Conservation (phyloP, 2,113 vertebrate genomes). For the Tichodroma muraria region DNA sequence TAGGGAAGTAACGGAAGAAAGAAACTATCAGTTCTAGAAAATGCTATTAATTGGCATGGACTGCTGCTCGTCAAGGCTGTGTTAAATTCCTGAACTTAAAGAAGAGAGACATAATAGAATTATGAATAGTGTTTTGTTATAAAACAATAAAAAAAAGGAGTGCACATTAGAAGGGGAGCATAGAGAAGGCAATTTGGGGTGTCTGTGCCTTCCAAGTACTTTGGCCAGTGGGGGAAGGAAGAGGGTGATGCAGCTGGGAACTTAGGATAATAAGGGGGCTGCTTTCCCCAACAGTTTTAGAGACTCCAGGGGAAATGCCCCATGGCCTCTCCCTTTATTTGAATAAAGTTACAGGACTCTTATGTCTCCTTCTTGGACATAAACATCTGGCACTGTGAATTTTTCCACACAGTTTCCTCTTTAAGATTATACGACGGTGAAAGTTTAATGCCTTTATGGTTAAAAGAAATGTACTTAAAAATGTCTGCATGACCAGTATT, state of each 20-base stretch:
- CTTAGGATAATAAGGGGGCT: neutral
- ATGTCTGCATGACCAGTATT: neutral
- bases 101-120: neutral
- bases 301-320: neutral
- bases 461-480: neutral
- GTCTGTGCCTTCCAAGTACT: neutral
- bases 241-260: accelerated
- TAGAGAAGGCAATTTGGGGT: accelerated
- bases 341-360: neutral
- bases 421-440: neutral
- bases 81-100: neutral
- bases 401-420: neutral
- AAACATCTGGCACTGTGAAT: neutral
- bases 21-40: neutral
- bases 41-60: neutral
- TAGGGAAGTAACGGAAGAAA: neutral
- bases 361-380: neutral
- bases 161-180: neutral
- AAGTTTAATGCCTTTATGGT: neutral
- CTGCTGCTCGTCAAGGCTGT: neutral
- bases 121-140: neutral
- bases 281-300: neutral
- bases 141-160: neutral
- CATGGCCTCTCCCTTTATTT: neutral
- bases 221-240: neutral